These are phyloP conservation scores for Drosophila pseudotalamancana DNA, from an alignment of 2,888 invertebrate species.

Conservation along the genomic window DNA sequence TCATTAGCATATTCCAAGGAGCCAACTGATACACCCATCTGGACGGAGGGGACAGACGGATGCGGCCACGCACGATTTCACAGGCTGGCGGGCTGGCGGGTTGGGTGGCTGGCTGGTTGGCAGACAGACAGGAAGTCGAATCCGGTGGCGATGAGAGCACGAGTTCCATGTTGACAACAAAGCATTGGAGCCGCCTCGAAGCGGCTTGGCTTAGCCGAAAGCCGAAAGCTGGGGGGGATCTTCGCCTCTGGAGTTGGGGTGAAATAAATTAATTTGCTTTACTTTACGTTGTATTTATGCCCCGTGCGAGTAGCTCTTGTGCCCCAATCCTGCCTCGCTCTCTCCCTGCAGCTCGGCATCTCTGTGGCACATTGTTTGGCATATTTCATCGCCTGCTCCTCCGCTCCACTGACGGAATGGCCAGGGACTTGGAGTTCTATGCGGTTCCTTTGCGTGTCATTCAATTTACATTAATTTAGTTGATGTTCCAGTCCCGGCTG, in stretches of 20 bases:
- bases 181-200: conserved; percentile 24
- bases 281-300: conserved; percentile 32
- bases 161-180: conserved; percentile 38
- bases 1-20: conserved; percentile 68
- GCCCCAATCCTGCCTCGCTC: not conserved
- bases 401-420: not conserved
- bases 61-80: conserved; percentile 47
- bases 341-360: not conserved
- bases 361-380: conserved; percentile 23
- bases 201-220: conserved; percentile 19
- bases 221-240: not conserved
- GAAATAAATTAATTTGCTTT: conserved; percentile 61
- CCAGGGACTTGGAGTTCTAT: conserved; percentile 48
- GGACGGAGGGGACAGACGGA: conserved; percentile 16
- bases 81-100: conserved; percentile 1
- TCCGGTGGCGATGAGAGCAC: conserved; percentile 19
- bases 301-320: conserved; percentile 4
- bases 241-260: conserved; percentile 7
- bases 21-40: conserved; percentile 7
- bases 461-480: conserved; percentile 65
- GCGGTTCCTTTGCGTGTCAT: conserved; percentile 54
- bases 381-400: conserved; percentile 18
- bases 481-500: conserved; percentile 44
- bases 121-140: conserved; percentile 38
- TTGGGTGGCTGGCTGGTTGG: not conserved